Evolutionary conservation across 2,113 vertebrate species (phyloP).

Genomic region (Percina caprodes): DNA sequence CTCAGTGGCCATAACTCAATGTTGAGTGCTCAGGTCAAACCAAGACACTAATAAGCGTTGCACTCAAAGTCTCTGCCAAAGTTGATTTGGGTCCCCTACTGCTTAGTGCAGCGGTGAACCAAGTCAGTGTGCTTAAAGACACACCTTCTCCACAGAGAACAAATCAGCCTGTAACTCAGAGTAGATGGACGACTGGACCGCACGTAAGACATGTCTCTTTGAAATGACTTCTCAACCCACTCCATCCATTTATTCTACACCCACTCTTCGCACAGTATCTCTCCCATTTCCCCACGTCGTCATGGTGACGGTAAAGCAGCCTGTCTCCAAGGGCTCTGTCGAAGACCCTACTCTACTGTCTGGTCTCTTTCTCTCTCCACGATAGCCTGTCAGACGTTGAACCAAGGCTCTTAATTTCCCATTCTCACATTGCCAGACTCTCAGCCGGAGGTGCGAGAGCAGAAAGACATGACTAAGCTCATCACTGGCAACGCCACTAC

Average conservation of each 20-base stretch:
- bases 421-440: conserved; percentile 41
- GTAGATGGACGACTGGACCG: not conserved
- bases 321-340: conserved; percentile 56
- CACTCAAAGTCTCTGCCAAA: conserved; percentile 11
- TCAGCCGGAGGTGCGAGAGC: conserved; percentile 19
- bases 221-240: conserved; percentile 50
- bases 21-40: not conserved
- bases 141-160: conserved; percentile 1
- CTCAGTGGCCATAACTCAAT: not conserved
- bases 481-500: conserved; percentile 5
- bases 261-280: not conserved
- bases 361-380: conserved; percentile 15
- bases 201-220: conserved; percentile 20
- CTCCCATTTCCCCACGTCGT: conserved; percentile 53
- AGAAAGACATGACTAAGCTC: conserved; percentile 24
- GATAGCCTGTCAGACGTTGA: conserved; percentile 17
- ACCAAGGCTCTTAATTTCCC: conserved; percentile 37
- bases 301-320: conserved; percentile 70
- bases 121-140: conserved; percentile 17
- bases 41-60: conserved; percentile 1
- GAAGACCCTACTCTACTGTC: conserved; percentile 43
- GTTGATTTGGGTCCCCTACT: conserved; percentile 27
- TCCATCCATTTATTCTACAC: conserved; percentile 27
- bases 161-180: not conserved
- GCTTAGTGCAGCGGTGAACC: not conserved